Conservation (phyloP, 2,113 vertebrate genomes). For the Orthonyx spaldingii region DNA sequence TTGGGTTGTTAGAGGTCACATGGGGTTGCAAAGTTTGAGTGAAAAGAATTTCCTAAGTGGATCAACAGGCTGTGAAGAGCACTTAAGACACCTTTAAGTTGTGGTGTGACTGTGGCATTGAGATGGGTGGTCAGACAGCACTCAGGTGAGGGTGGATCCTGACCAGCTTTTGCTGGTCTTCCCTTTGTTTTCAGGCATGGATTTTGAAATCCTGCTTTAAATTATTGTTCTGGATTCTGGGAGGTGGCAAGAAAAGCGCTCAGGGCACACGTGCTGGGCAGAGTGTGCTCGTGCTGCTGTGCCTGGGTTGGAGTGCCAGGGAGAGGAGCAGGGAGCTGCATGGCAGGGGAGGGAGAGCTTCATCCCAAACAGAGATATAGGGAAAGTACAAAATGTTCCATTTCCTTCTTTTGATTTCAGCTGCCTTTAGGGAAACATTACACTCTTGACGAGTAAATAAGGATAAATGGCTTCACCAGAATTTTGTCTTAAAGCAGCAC, state of each 20-base stretch:
- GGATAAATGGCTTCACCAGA: background rate
- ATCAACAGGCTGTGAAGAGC: background rate
- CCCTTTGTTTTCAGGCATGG: background rate
- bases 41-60: background rate
- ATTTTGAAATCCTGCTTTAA: background rate
- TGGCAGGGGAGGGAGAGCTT: background rate
- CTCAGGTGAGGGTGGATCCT: background rate
- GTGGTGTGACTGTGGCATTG: background rate
- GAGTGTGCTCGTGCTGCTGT: background rate
- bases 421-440: background rate
- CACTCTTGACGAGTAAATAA: background rate
- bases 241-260: background rate
- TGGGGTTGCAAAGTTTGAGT: background rate
- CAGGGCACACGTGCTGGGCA: accelerated
- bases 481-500: background rate
- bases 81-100: background rate
- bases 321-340: background rate
- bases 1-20: background rate
- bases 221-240: background rate
- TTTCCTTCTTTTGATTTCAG: background rate
- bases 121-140: background rate
- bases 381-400: background rate
- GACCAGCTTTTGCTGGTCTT: background rate
- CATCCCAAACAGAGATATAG: background rate
- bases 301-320: background rate